These are phyloP conservation scores for Agrochola litura DNA, from an alignment of 2,888 invertebrate species.

Conservation along the genomic window DNA sequence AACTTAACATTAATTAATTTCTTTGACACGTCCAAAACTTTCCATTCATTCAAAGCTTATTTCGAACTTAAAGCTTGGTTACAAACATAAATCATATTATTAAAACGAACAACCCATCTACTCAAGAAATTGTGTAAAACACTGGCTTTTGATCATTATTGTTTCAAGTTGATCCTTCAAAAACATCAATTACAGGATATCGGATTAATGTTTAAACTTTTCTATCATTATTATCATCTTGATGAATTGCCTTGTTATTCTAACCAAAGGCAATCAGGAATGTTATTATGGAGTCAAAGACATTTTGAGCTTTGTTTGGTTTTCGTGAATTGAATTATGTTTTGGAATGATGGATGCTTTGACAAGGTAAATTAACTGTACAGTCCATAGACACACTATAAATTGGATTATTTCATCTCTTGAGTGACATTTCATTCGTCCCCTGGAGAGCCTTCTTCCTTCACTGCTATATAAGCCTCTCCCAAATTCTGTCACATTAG, in stretches of 20 bases:
- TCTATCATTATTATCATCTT: conserved; percentile 55
- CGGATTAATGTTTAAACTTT: conserved; percentile 62
- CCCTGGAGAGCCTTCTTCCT: background rate
- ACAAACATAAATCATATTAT: conserved; percentile 20
- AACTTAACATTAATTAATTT: too few relatives aligned
- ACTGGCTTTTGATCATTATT: conserved; percentile 59
- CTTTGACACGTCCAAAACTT: background rate
- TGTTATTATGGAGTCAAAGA: conserved; percentile 33
- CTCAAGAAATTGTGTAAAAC: conserved; percentile 43
- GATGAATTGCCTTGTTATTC: conserved; percentile 55
- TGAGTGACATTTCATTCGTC: background rate
- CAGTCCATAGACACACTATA: background rate
- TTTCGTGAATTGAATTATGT: conserved; percentile 27
- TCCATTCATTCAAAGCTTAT: background rate
- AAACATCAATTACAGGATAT: conserved; percentile 62
- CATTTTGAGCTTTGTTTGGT: conserved; percentile 41
- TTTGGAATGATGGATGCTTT: conserved; percentile 1
- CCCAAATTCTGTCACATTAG: background rate
- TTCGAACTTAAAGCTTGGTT: conserved; percentile 19
- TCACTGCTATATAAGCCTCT: too few relatives aligned
- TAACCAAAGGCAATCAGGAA: conserved; percentile 36
- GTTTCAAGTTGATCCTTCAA: conserved; percentile 53
- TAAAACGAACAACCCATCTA: conserved; percentile 39
- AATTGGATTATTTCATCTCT: background rate
- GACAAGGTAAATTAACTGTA: background rate